A percentile compares a stretch with the other conserved stretches of the same genome.
Conservation (phyloP, 2,113 vertebrate genomes). For the Seriola dumerili region DNA sequence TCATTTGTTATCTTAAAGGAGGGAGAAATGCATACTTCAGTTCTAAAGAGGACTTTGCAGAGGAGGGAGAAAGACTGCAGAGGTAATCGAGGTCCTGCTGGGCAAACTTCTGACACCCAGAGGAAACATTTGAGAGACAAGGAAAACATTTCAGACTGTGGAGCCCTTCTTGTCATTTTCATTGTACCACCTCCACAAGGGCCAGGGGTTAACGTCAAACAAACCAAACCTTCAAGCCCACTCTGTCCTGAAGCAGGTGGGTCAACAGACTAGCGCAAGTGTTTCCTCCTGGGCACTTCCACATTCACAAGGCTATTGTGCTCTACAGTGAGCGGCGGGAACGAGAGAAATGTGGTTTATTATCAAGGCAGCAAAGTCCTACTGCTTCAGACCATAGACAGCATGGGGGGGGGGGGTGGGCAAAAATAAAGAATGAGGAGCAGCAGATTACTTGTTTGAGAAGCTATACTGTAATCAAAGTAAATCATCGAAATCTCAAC, state of each 20-base stretch:
- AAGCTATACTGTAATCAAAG: background rate
- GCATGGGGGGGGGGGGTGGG: background rate
- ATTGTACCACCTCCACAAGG: slow-evolving; percentile 53
- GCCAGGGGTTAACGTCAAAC: slow-evolving; percentile 24
- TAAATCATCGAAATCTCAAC: background rate
- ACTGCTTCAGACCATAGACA: slow-evolving; percentile 1
- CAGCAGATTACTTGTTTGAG: background rate
- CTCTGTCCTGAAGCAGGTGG: slow-evolving; percentile 57
- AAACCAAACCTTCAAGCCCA: slow-evolving; percentile 40
- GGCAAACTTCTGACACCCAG: slow-evolving; percentile 6
- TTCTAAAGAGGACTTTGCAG: slow-evolving; percentile 4
- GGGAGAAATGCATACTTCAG: background rate
- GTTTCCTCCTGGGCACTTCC: slow-evolving; percentile 46
- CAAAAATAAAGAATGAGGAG: slow-evolving; percentile 5
- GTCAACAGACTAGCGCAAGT: slow-evolving; percentile 45
- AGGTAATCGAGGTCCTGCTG: background rate
- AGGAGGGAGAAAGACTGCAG: slow-evolving; percentile 25
- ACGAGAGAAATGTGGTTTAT: slow-evolving; percentile 9
- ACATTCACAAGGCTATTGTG: slow-evolving; percentile 52
- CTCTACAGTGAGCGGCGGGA: slow-evolving; percentile 18
- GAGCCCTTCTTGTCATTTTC: slow-evolving; percentile 38
- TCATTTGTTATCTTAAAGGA: slow-evolving; percentile 17
- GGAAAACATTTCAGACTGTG: slow-evolving; percentile 34
- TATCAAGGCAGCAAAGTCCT: slow-evolving; percentile 1
- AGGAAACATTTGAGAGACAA: background rate